phyloP scores from a whole-genome alignment of 2,888 invertebrate genomes.

The Drosophila neotestacea region DNA sequence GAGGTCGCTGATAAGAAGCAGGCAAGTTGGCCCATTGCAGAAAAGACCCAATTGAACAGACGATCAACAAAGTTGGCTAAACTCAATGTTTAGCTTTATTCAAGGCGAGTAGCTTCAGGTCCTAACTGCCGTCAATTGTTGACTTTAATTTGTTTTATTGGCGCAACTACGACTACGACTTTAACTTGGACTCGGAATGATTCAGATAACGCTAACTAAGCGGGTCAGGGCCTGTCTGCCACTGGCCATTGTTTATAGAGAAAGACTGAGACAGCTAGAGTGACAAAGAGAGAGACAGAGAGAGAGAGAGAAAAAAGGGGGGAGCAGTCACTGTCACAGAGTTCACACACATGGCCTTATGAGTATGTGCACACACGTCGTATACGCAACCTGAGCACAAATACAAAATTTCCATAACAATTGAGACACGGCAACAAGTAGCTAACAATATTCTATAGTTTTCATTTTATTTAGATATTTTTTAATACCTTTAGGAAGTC shows the following conservation, averaged over 20 bases:
- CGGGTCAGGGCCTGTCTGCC: constrained; percentile 71
- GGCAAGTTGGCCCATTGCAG: constrained; percentile 24
- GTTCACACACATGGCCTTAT: constrained; percentile 47
- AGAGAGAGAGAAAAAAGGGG: not conserved
- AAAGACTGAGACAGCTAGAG: constrained; percentile 5
- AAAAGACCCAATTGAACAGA: constrained; percentile 29
- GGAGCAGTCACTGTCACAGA: constrained; percentile 15
- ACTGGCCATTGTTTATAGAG: constrained; percentile 48
- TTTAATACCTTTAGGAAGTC: constrained; percentile 83
- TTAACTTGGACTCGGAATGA: constrained; percentile 36
- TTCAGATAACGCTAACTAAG: constrained; percentile 75
- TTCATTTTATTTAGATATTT: constrained; percentile 29
- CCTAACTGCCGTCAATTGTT: constrained; percentile 78
- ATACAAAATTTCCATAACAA: constrained; percentile 68
- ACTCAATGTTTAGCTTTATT: constrained; percentile 32
- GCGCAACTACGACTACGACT: constrained; percentile 36
- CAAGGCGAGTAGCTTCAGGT: constrained; percentile 80
- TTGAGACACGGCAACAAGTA: constrained; percentile 74
- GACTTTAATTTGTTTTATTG: constrained; percentile 79
- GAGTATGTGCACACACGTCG: constrained; percentile 68
- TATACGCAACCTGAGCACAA: constrained; percentile 78
- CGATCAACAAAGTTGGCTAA: constrained; percentile 19
- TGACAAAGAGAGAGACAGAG: not conserved
- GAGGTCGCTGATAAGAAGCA: constrained; percentile 50
- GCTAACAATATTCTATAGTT: constrained; percentile 39